These are phyloP conservation scores for Thaumetopoea pityocampa DNA, from an alignment of 1,140 invertebrate species.

Conservation along the genomic window DNA sequence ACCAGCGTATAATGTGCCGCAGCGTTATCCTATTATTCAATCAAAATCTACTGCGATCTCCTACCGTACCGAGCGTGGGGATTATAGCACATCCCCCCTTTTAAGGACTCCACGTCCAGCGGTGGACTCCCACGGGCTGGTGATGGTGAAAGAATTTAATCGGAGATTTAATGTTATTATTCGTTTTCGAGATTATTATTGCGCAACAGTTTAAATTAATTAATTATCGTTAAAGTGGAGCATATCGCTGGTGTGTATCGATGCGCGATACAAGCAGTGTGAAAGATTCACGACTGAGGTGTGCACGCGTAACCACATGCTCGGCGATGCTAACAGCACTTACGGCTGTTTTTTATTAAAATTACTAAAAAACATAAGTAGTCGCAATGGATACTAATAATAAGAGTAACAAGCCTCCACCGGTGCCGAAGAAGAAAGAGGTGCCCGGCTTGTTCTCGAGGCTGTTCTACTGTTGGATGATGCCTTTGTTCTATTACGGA, in stretches of 20 bases:
- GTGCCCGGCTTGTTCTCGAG: conserved; percentile 44
- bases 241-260: conserved; percentile 8
- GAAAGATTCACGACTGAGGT: conserved; percentile 3
- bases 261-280: conserved; percentile 6
- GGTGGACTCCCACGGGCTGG: no score
- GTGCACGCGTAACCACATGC: conserved; percentile 12
- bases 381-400: conserved; percentile 6
- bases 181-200: no score
- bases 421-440: conserved; percentile 25
- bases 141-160: no score
- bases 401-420: conserved; percentile 20
- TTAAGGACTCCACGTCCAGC: no score
- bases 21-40: no score
- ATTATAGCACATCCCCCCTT: no score
- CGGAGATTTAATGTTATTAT: no score
- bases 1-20: no score
- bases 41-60: no score
- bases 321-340: not conserved
- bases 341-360: not conserved
- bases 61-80: no score
- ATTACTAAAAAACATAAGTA: not conserved
- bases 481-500: conserved; percentile 80
- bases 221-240: conserved; percentile 24
- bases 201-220: no score
- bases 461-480: conserved; percentile 76